Evolutionary conservation across 1,140 invertebrate genomes (phyloP).

Genomic region (Bombus soroeensis): DNA sequence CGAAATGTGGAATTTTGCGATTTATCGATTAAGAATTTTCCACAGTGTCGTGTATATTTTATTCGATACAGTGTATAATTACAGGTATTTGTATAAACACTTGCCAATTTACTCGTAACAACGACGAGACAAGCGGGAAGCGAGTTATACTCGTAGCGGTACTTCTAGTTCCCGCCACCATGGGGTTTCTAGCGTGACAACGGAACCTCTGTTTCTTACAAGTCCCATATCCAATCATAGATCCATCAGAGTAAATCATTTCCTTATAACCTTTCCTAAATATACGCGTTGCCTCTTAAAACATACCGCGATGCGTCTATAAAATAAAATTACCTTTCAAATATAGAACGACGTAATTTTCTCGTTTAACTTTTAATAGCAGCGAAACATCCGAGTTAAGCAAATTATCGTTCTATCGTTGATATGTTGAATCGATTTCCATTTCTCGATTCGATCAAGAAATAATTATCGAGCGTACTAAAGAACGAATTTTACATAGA

Average conservation of each 20-base stretch:
- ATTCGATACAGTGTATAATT: not conserved
- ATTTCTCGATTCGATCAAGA: too few relatives aligned
- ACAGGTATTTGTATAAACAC: slow-evolving; percentile 4
- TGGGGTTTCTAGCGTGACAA: slow-evolving; percentile 21
- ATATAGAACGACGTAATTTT: not conserved
- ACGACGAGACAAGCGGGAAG: not conserved
- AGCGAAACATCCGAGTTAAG: not conserved
- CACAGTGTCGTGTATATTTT: too few relatives aligned
- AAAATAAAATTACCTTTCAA: too few relatives aligned
- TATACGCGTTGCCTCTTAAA: not conserved
- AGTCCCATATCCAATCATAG: not conserved
- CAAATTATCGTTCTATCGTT: not conserved
- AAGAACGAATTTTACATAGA: too few relatives aligned
- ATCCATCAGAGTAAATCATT: slow-evolving; percentile 10
- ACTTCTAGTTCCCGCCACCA: slow-evolving; percentile 8
- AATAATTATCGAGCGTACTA: too few relatives aligned
- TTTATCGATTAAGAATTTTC: not conserved
- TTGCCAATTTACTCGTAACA: slow-evolving; percentile 9
- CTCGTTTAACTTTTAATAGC: too few relatives aligned
- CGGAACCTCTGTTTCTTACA: slow-evolving; percentile 12
- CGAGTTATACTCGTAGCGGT: not conserved
- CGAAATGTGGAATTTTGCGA: not conserved
- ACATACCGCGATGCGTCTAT: not conserved
- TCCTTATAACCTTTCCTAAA: slow-evolving; percentile 2
- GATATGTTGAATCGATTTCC: not conserved